These are phyloP conservation scores for Synchiropus splendidus DNA, from an alignment of 2,113 vertebrate species.

Conservation along the genomic window DNA sequence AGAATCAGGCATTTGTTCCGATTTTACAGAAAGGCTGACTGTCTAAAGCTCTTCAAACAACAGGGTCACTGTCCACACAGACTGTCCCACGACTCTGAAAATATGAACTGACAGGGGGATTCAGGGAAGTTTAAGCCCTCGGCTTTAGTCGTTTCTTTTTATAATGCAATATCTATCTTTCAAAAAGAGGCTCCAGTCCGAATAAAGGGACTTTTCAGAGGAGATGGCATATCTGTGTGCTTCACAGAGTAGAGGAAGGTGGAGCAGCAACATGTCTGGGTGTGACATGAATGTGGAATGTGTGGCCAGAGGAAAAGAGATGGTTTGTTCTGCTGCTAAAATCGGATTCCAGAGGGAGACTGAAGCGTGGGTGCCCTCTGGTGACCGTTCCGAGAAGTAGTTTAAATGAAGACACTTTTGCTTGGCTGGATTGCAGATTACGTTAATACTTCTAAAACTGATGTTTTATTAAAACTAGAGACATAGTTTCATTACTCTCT, in stretches of 20 bases:
- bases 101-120: slow-evolving; percentile 15
- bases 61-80: slow-evolving; percentile 22
- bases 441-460: too few species aligned
- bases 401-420: too few species aligned
- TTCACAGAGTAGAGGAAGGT: slow-evolving; percentile 7
- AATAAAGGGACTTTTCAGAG: slow-evolving; percentile 5
- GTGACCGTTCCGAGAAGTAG: slow-evolving; percentile 14
- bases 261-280: slow-evolving; percentile 8
- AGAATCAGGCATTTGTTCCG: too few species aligned
- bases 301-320: slow-evolving; percentile 4
- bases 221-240: slow-evolving; percentile 2
- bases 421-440: too few species aligned
- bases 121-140: slow-evolving; percentile 10
- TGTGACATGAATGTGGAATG: slow-evolving; percentile 22
- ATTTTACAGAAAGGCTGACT: too few species aligned
- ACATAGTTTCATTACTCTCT: too few species aligned
- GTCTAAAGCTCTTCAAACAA: slow-evolving; percentile 11
- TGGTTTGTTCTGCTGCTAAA: slow-evolving; percentile 1
- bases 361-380: slow-evolving; percentile 36
- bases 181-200: slow-evolving; percentile 2
- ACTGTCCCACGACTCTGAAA: slow-evolving; percentile 5
- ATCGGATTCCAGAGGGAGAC: not conserved
- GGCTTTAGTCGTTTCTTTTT: slow-evolving; percentile 7
- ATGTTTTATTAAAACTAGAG: too few species aligned
- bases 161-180: slow-evolving; percentile 7